Conservation (phyloP, 1,140 invertebrate species). For the Schlechtendalia chinensis region DNA sequence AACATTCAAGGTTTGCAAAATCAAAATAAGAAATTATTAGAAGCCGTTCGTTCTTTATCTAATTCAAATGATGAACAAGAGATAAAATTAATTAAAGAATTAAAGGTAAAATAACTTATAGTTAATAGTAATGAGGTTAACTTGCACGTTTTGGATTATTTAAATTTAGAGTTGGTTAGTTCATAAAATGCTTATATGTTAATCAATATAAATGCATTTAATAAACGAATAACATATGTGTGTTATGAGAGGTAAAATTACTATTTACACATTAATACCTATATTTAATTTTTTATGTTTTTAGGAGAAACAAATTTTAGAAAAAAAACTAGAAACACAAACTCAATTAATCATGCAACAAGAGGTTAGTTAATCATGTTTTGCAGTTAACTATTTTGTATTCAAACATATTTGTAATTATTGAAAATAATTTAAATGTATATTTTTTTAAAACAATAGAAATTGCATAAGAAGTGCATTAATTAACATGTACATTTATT, state of each 20-base stretch:
- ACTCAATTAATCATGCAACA: background rate
- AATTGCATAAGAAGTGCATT: too few species aligned
- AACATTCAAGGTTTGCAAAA: constrained; percentile 40
- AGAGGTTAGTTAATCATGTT: background rate
- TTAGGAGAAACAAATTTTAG: constrained; percentile 3
- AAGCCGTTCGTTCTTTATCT: constrained; percentile 9
- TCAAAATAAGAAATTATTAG: constrained; percentile 32
- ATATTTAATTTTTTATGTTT: background rate
- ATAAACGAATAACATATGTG: too few species aligned
- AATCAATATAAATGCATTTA: too few species aligned
- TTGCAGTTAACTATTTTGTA: too few species aligned
- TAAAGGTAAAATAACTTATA: background rate
- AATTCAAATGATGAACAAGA: constrained; percentile 32
- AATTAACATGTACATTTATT: too few species aligned
- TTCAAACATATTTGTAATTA: too few species aligned
- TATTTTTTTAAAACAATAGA: too few species aligned
- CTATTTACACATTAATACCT: background rate
- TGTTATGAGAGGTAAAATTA: too few species aligned
- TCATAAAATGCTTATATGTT: background rate
- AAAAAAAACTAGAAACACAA: constrained; percentile 22
- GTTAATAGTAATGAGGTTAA: too few species aligned
- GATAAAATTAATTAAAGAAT: constrained; percentile 18
- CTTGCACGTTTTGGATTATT: too few species aligned
- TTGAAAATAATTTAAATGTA: too few species aligned
- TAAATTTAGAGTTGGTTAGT: background rate